Conservation (phyloP, 2,797 vertebrate genomes). For the Chrosomus eos region DNA sequence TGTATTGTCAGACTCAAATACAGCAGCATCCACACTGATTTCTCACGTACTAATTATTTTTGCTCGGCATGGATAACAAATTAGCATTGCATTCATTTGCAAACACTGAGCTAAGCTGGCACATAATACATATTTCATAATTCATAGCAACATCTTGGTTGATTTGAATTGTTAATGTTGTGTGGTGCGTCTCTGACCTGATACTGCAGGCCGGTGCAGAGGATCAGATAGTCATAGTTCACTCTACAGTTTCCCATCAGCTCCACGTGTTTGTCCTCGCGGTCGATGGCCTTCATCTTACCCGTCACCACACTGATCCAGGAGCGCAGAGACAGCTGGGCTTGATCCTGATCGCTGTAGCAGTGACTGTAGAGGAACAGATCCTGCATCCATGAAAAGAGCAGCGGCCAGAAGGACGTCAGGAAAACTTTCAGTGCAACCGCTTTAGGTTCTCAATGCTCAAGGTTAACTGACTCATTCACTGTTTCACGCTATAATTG, state of each 20-base stretch:
- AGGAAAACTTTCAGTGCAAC: background rate
- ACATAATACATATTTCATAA: background rate
- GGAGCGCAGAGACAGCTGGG: constrained; percentile 82
- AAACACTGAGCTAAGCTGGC: background rate
- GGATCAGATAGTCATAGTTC: constrained; percentile 87
- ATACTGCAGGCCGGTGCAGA: constrained; percentile 90
- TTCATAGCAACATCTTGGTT: background rate
- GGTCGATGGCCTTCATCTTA: constrained; percentile 89
- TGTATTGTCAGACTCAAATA: background rate
- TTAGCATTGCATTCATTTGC: constrained; percentile 14
- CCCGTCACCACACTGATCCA: constrained; percentile 83
- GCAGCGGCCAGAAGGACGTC: background rate
- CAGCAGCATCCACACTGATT: background rate
- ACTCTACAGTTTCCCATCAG: constrained; percentile 77
- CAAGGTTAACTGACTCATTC: constrained; percentile 13
- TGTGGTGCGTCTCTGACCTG: constrained; percentile 78
- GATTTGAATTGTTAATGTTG: background rate
- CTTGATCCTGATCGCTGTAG: constrained; percentile 83
- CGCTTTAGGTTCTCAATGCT: background rate
- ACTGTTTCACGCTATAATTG: background rate
- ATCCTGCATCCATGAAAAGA: constrained; percentile 9
- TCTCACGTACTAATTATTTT: constrained; percentile 1
- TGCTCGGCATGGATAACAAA: background rate
- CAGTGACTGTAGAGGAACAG: constrained; percentile 79
- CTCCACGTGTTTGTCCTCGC: constrained; percentile 80